Conservation (phyloP, 2,888 invertebrate genomes). For the Antheraea yamamai region DNA sequence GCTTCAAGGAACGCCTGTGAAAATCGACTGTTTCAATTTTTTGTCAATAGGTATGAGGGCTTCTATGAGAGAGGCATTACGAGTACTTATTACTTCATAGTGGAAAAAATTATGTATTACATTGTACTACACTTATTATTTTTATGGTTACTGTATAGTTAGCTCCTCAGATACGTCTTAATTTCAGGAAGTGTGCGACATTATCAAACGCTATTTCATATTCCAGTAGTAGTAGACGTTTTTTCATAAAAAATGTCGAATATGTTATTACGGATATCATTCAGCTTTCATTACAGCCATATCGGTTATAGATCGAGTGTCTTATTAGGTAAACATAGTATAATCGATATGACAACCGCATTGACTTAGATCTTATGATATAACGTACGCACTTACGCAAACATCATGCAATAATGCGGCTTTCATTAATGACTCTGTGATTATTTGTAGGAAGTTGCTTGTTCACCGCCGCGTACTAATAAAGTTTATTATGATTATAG, state of each 20-base stretch:
- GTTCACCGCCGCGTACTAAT: not conserved
- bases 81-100: too few species aligned
- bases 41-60: too few species aligned
- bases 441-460: conserved; percentile 6
- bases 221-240: not conserved
- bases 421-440: conserved; percentile 12
- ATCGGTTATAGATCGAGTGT: not conserved
- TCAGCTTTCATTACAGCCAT: not conserved
- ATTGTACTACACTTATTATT: too few species aligned
- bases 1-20: too few species aligned
- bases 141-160: too few species aligned
- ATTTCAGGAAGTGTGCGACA: too few species aligned
- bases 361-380: not conserved
- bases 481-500: not conserved
- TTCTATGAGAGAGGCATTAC: too few species aligned
- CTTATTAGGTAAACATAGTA: not conserved
- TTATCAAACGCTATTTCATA: too few species aligned
- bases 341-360: not conserved
- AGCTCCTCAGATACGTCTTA: too few species aligned
- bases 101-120: too few species aligned
- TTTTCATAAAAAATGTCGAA: not conserved
- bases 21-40: too few species aligned
- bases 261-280: not conserved
- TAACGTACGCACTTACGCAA: conserved; percentile 7
- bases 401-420: conserved; percentile 4